Base-by-base conservation (phyloP, 30 jellyfish, hydroid and myxozoan genomes). In the Phacellophora camtschatica region DNA sequence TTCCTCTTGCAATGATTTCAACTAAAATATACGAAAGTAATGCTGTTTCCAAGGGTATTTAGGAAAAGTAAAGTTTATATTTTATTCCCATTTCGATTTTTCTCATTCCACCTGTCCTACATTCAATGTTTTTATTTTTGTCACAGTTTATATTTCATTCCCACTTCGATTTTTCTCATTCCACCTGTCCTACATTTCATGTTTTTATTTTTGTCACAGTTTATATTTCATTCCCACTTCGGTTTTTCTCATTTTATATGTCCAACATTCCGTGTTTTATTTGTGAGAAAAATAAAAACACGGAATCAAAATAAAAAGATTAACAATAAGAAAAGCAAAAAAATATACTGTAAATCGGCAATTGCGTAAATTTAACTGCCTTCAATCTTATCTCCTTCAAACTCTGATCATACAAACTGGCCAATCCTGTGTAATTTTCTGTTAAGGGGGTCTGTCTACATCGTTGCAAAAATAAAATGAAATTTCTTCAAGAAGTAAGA, bases 1-100 rank as follows among this genome's bases (percentile, higher is more conserved):
- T 33, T 88, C 97, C 23, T 80, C 95, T 49, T 82, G 67, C 55
- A 88, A 56, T 37, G 30, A 49, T 28, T 82, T 71, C 19, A 88
- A 34, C 97, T 88, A 37, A 15, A 53, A 64, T 22, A 84, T 45
- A 37, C 33, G 31, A 9, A 62, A 68, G 27, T 35, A 45, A 49
- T 54, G 42, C 18, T 10, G 15, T 16, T 25, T 6, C 33, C 15
- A 66, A 6, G 71, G 7, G 15, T 9, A 4, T 4, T 18, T 28
- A 18, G 18, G 62, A 61, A 25, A 32, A 24, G 19, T 10, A 61
- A 61, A 8, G 22, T 9, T 4, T 5, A 61, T 18, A 61, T 28
- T 59, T n/a, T n/a, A n/a, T n/a, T n/a, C n/a, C n/a, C n/a, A n/a
- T n/a, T n/a, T n/a, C n/a, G n/a, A n/a, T n/a, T n/a, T n/a, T n/a